Base-by-base conservation (phyloP, 2,113 vertebrate genomes). In the Epinephelus moara region DNA sequence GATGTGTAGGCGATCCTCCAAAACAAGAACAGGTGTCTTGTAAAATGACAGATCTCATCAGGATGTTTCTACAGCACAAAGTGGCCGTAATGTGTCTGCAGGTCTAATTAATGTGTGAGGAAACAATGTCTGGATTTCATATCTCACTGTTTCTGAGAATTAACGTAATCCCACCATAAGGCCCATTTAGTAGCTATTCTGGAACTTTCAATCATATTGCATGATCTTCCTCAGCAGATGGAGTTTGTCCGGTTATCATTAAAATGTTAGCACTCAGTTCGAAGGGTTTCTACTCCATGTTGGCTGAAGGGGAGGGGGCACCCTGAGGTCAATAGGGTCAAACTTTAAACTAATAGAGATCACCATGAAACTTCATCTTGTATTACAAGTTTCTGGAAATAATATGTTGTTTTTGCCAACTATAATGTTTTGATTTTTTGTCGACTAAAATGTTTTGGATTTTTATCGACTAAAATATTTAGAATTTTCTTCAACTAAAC, bases 11-110 rank as follows among this genome's bases (percentile, higher is more conserved):
- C 57, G 33, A 10, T 14, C 6, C 27, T 52, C 15, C 7, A 27
- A 27, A 73, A 25, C 17, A 49, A 47, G 61, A 78, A 33, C 70
- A 84, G 45, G 19, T 52, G 82, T 42, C 70, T 14, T 64, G 27
- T 18, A 7, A n/a, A 42, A 71, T 70, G 14, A 67, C 55, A 62
- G 15, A 37, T 2, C 6, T 49, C 55, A 63, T 23, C 15, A 18
- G 47, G 42, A 68, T 60, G 56, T 59, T 53, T 13, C 21, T 25
- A 11, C 37, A 12, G 18, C 14, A 0, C 27, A 42, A 77, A 27
- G 66, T n/a, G 60, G 23, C 15, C 0, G 2, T 21, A 45, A 63
- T 57, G 10, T 23, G 4, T 61, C 76, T 57, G 27, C 19, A 21
- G 9, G 37, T 25, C 37, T 6, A 7, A 67, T 33, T 76, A 6